A percentile compares a stretch with the other conserved stretches of the same genome.
Evolutionary conservation across 92 coral and sea anemone genomes (phyloP).

Genomic region (Bergia sp.): DNA sequence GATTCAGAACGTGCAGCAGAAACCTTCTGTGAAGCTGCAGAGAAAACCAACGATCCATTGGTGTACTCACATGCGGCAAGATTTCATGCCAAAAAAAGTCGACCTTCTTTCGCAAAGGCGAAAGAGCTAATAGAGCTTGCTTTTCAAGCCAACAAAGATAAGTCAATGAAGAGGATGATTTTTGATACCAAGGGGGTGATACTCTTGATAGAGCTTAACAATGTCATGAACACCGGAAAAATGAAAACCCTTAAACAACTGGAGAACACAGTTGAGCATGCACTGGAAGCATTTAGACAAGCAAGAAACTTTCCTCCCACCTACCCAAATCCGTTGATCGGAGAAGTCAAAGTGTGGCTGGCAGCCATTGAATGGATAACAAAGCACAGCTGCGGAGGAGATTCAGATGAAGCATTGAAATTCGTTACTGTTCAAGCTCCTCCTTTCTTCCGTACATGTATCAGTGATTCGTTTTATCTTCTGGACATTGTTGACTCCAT

Average conservation of each 20-base stretch:
- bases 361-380: constrained; percentile 82
- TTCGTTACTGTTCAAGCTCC: constrained; percentile 70
- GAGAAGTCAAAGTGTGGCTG: constrained; percentile 89
- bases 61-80: constrained; percentile 81
- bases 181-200: constrained; percentile 73
- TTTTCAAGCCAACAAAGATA: constrained; percentile 54
- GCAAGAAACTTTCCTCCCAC: constrained; percentile 89
- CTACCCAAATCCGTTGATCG: constrained; percentile 73
- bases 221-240: constrained; percentile 36
- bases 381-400: constrained; percentile 58
- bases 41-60: constrained; percentile 67
- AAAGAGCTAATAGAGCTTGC: constrained; percentile 68
- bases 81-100: constrained; percentile 72
- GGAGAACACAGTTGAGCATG: constrained; percentile 60
- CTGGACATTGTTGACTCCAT: constrained; percentile 76
- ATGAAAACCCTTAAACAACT: constrained; percentile 45
- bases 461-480: constrained; percentile 78
- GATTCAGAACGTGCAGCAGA: constrained; percentile 67
- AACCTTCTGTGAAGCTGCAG: constrained; percentile 67
- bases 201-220: constrained; percentile 51
- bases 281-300: constrained; percentile 53
- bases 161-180: constrained; percentile 44
- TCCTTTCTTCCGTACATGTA: constrained; percentile 71
- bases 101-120: constrained; percentile 65
- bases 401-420: constrained; percentile 63